phyloP scores from a whole-genome alignment of 2,888 invertebrate genomes.

The Eucera pruinosa region DNA sequence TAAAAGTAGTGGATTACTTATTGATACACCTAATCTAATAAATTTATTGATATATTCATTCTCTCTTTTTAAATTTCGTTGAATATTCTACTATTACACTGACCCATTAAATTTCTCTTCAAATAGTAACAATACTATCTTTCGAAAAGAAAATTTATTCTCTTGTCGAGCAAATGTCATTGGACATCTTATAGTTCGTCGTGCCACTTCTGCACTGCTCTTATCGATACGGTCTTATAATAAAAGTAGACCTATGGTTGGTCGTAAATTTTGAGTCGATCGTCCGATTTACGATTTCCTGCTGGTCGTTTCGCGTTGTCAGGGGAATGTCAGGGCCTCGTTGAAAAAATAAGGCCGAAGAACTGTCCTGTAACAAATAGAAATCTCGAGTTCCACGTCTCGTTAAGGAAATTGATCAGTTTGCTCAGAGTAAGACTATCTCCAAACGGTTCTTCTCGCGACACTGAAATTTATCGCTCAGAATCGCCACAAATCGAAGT shows the following conservation, averaged over 20 bases:
- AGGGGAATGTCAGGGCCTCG: background rate
- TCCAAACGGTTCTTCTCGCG: background rate
- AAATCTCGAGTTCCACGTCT: background rate
- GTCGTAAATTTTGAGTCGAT: constrained; percentile 29
- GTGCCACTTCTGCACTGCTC: background rate
- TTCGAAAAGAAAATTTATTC: too few relatives aligned
- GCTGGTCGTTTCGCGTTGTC: constrained; percentile 1
- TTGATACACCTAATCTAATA: too few relatives aligned
- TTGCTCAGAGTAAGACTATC: background rate
- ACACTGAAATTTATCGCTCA: background rate
- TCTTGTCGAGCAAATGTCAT: too few relatives aligned
- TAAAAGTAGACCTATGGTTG: constrained; percentile 13
- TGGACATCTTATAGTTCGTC: constrained; percentile 6
- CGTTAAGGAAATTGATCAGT: constrained; percentile 10
- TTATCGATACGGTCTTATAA: constrained; percentile 29
- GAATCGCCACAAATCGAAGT: background rate
- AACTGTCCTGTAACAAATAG: background rate
- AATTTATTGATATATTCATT: too few relatives aligned
- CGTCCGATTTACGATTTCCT: constrained; percentile 33
- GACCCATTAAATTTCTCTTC: too few relatives aligned
- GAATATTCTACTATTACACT: too few relatives aligned
- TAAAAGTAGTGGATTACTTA: too few relatives aligned
- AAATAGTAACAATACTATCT: too few relatives aligned
- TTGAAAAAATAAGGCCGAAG: background rate
- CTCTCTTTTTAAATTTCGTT: too few relatives aligned